These are phyloP conservation scores for Nebria brevicollis DNA, from an alignment of 2,888 invertebrate genomes.

Conservation along the genomic window DNA sequence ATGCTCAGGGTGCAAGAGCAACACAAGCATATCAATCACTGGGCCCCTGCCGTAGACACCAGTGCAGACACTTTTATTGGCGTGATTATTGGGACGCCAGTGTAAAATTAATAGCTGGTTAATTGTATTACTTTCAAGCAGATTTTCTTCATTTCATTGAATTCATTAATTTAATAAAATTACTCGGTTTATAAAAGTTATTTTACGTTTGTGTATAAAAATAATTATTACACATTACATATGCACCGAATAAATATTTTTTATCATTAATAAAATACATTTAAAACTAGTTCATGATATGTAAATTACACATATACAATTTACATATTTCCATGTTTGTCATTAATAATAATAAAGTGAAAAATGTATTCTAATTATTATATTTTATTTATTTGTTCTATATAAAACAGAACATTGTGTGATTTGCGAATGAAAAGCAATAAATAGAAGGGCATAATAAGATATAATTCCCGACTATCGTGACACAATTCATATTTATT, in stretches of 20 bases:
- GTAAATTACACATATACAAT: slow-evolving; percentile 15
- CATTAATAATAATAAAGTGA: neutral
- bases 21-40: slow-evolving; percentile 5
- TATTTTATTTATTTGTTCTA: too few relatives aligned
- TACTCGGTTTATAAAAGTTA: too few relatives aligned
- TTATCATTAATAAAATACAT: slow-evolving; percentile 17
- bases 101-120: neutral
- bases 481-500: neutral
- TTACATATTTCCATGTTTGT: slow-evolving; percentile 15
- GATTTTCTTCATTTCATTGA: neutral
- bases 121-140: neutral
- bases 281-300: slow-evolving; percentile 15
- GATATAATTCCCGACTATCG: neutral
- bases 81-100: neutral
- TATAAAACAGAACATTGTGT: too few relatives aligned
- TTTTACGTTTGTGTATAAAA: neutral
- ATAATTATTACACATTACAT: slow-evolving; percentile 26
- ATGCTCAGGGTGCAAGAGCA: neutral
- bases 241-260: slow-evolving; percentile 9
- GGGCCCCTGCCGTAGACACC: slow-evolving; percentile 8
- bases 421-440: too few relatives aligned
- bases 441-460: neutral
- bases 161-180: too few relatives aligned
- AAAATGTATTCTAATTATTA: neutral
- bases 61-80: slow-evolving; percentile 10